Percentiles rank a stretch among this genome's conserved stretches.
Conservation (phyloP, 2,888 invertebrate species). For the Drosophila antonietae region DNA sequence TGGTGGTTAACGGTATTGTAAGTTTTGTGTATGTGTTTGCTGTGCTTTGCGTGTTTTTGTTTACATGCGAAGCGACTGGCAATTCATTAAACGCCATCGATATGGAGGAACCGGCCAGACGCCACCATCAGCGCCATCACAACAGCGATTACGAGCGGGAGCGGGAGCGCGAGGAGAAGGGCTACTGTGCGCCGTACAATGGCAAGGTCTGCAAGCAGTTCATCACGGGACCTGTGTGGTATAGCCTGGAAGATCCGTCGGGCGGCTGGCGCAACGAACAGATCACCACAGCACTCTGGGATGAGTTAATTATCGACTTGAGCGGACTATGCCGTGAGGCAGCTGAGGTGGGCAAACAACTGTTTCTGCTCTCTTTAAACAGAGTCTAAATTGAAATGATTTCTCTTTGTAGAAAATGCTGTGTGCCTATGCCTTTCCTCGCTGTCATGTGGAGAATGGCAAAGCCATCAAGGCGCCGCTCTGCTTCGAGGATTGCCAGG, state of each 20-base stretch:
- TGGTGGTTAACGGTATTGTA: constrained; percentile 37
- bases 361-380: too few species aligned
- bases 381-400: neutral
- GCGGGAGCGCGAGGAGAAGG: constrained; percentile 82
- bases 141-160: constrained; percentile 54
- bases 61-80: constrained; percentile 64
- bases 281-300: constrained; percentile 93
- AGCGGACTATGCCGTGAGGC: constrained; percentile 93
- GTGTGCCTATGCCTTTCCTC: constrained; percentile 96
- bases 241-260: constrained; percentile 87
- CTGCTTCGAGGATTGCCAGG: constrained; percentile 97
- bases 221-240: constrained; percentile 90
- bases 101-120: constrained; percentile 60
- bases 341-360: constrained; percentile 89
- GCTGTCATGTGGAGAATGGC: constrained; percentile 89
- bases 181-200: constrained; percentile 94
- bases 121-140: constrained; percentile 74
- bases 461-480: constrained; percentile 90
- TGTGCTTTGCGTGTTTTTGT: constrained; percentile 75
- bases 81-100: constrained; percentile 73
- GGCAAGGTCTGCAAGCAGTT: constrained; percentile 92
- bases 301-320: constrained; percentile 92
- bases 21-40: constrained; percentile 35
- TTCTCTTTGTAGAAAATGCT: constrained; percentile 89
- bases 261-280: constrained; percentile 93